Evolutionary conservation across 1,140 invertebrate species (phyloP).

Genomic region (Tenebrio molitor): DNA sequence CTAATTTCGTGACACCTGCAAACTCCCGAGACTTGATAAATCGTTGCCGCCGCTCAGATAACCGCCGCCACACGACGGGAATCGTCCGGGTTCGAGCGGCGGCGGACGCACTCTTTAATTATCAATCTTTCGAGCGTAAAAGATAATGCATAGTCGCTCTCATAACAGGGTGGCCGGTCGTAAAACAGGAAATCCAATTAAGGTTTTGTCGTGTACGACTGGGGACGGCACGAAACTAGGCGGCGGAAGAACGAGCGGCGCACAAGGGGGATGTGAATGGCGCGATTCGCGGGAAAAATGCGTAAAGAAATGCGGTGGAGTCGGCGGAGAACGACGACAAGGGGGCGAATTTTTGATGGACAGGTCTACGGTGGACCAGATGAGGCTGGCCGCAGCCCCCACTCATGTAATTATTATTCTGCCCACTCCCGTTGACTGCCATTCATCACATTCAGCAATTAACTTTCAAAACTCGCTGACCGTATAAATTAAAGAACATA

Average conservation of each 20-base stretch:
- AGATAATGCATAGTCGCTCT: conserved; percentile 35
- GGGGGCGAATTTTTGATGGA: conserved; percentile 45
- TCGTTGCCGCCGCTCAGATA: conserved; percentile 1
- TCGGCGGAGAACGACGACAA: no score
- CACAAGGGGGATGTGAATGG: neutral
- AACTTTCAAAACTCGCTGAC: conserved; percentile 52
- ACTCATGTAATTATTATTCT: conserved; percentile 52
- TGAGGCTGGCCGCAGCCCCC: conserved; percentile 10
- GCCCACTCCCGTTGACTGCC: conserved; percentile 47
- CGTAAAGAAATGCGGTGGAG: no score
- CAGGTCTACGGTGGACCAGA: conserved; percentile 1
- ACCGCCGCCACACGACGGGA: neutral
- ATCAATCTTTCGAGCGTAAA: conserved; percentile 17
- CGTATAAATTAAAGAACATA: conserved; percentile 52
- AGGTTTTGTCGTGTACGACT: conserved; percentile 50
- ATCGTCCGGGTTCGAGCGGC: neutral
- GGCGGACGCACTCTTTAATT: conserved; percentile 6
- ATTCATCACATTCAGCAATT: conserved; percentile 54
- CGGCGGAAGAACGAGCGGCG: neutral
- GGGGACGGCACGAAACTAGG: conserved; percentile 26
- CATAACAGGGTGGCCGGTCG: conserved; percentile 41
- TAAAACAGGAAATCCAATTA: conserved; percentile 54
- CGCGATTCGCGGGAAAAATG: no score
- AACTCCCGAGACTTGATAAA: conserved; percentile 42
- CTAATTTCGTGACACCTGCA: conserved; percentile 48